Evolutionary conservation across 2,113 vertebrate species (phyloP).

Genomic region (Uria aalge): DNA sequence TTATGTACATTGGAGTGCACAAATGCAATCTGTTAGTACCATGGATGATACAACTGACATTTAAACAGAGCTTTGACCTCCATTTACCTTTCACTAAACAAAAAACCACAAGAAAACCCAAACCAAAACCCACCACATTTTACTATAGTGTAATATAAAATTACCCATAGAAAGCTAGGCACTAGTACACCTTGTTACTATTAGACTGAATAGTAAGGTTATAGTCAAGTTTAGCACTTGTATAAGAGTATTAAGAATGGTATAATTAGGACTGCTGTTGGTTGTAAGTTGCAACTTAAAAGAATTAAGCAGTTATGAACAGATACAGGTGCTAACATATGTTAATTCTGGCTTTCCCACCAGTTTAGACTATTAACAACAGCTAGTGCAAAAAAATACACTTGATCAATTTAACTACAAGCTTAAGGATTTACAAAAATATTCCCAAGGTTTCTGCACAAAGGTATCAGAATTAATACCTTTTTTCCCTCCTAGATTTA

Average conservation of each 20-base stretch:
- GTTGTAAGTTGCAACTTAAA: not conserved
- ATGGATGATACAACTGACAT: not conserved
- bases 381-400: not conserved
- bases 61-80: not conserved
- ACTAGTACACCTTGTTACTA: not conserved
- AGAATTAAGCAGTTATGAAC: not conserved
- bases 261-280: not conserved
- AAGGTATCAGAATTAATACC: not conserved
- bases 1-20: not conserved
- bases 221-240: not conserved
- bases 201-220: not conserved
- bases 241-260: not conserved
- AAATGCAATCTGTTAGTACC: not conserved
- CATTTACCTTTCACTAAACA: not conserved
- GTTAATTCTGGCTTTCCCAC: not conserved
- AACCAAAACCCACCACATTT: not conserved
- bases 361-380: not conserved
- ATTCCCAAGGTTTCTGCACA: not conserved
- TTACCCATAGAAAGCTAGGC: not conserved
- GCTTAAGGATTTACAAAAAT: not conserved
- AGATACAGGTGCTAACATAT: not conserved
- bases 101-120: not conserved
- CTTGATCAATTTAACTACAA: not conserved
- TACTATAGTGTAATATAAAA: not conserved
- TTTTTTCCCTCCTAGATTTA: not conserved